Conservation (phyloP, 2,797 vertebrate genomes). For the Sebastes matsubarae region DNA sequence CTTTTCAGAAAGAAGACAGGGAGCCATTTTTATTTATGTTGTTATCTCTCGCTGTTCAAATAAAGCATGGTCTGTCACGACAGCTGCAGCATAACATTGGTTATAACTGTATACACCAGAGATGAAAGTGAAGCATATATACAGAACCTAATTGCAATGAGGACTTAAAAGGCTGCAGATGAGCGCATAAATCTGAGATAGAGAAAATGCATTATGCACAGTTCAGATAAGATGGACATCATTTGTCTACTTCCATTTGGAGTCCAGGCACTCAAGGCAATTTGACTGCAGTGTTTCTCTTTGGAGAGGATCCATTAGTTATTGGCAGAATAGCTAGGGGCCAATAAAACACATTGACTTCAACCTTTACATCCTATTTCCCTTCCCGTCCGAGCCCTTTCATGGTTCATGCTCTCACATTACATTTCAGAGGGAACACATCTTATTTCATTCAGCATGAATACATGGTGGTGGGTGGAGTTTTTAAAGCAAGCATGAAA, state of each 20-base stretch:
- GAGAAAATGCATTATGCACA: slow-evolving; percentile 67
- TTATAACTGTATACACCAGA: slow-evolving; percentile 2
- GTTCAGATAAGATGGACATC: slow-evolving; percentile 68
- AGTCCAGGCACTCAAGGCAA: slow-evolving; percentile 69
- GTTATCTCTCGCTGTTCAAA: slow-evolving; percentile 3
- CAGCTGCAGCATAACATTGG: slow-evolving; percentile 32
- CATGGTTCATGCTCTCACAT: slow-evolving; percentile 25
- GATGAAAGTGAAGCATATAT: slow-evolving; percentile 55
- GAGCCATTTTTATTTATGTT: slow-evolving; percentile 10
- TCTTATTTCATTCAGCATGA: slow-evolving; percentile 20
- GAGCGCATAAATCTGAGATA: slow-evolving; percentile 67
- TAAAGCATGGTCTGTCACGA: slow-evolving; percentile 17
- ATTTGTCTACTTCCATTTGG: slow-evolving; percentile 73
- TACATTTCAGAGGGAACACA: slow-evolving; percentile 26
- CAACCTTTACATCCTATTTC: slow-evolving; percentile 63
- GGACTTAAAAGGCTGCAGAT: slow-evolving; percentile 66
- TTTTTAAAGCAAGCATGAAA: slow-evolving; percentile 27
- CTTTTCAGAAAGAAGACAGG: not conserved
- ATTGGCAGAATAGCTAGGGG: slow-evolving; percentile 60
- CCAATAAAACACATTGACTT: slow-evolving; percentile 68
- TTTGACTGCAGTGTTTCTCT: slow-evolving; percentile 69
- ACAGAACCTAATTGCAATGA: slow-evolving; percentile 66
- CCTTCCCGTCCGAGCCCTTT: slow-evolving; percentile 39
- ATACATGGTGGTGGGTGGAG: not conserved
- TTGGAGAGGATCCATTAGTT: slow-evolving; percentile 67